These are phyloP conservation scores for Pseudolycoriella hygida DNA, from an alignment of 2,888 invertebrate genomes.

Conservation along the genomic window DNA sequence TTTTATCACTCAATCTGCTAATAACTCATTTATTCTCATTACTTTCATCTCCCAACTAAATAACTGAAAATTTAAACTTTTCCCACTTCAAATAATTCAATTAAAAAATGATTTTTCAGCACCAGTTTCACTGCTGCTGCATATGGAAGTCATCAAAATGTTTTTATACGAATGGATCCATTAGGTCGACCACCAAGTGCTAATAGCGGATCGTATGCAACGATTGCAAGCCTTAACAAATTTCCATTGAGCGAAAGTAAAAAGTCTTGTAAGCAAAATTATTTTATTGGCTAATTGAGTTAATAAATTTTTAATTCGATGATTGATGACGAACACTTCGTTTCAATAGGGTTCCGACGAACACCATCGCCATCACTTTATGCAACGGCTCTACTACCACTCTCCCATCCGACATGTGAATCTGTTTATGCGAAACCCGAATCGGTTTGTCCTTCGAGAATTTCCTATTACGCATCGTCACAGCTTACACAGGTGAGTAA, in stretches of 20 bases:
- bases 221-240: slow-evolving; percentile 66
- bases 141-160: slow-evolving; percentile 58
- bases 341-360: slow-evolving; percentile 21
- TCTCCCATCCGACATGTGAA: slow-evolving; percentile 27
- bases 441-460: slow-evolving; percentile 39
- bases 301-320: not conserved
- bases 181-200: slow-evolving; percentile 54
- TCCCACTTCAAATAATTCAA: too few species aligned
- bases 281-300: not conserved
- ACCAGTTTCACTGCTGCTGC: slow-evolving; percentile 62
- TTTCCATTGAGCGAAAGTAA: slow-evolving; percentile 36
- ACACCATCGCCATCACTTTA: slow-evolving; percentile 48
- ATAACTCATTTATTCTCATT: too few species aligned
- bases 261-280: slow-evolving; percentile 22
- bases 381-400: slow-evolving; percentile 41
- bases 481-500: slow-evolving; percentile 47
- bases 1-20: too few species aligned
- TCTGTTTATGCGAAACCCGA: slow-evolving; percentile 41
- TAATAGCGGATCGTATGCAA: slow-evolving; percentile 63
- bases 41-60: too few species aligned
- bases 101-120: slow-evolving; percentile 24
- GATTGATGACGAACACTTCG: not conserved
- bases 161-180: slow-evolving; percentile 56
- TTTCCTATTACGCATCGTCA: slow-evolving; percentile 66
- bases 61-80: too few species aligned